phyloP scores from a whole-genome alignment of 1,140 invertebrate genomes.

The Brachionus manjavacas region DNA sequence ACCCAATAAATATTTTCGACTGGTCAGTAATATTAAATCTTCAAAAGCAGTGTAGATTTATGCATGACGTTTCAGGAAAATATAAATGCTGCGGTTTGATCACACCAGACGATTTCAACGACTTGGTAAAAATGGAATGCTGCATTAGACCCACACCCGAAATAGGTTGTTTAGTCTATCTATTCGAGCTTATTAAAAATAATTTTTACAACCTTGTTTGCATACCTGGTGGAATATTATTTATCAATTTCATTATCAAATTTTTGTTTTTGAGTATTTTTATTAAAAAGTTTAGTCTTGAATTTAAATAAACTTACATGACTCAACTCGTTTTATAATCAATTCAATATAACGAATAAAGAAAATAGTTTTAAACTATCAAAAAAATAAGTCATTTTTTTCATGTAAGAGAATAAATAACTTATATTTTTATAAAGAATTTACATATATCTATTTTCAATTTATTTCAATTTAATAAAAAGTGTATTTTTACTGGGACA shows the following conservation, averaged over 20 bases:
- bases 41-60: background rate
- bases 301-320: background rate
- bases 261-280: background rate
- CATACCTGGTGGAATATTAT: background rate
- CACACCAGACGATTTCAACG: background rate
- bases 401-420: too few species aligned
- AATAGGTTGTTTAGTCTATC: background rate
- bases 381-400: too few species aligned
- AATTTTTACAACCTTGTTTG: background rate
- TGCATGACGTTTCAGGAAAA: background rate
- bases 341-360: too few species aligned
- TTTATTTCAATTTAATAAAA: too few species aligned
- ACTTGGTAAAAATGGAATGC: constrained; percentile 1
- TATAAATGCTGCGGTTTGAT: background rate
- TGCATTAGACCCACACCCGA: background rate
- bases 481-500: too few species aligned
- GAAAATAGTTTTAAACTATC: too few species aligned
- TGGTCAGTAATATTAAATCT: background rate
- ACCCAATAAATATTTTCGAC: background rate
- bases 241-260: background rate
- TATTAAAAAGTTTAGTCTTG: background rate
- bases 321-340: too few species aligned
- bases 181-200: background rate
- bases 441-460: too few species aligned
- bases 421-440: too few species aligned